Evolutionary conservation across 1,140 invertebrate genomes (phyloP), one percentile per base, ranked within the genome.

Genomic region (Eriocheir sinensis): DNA sequence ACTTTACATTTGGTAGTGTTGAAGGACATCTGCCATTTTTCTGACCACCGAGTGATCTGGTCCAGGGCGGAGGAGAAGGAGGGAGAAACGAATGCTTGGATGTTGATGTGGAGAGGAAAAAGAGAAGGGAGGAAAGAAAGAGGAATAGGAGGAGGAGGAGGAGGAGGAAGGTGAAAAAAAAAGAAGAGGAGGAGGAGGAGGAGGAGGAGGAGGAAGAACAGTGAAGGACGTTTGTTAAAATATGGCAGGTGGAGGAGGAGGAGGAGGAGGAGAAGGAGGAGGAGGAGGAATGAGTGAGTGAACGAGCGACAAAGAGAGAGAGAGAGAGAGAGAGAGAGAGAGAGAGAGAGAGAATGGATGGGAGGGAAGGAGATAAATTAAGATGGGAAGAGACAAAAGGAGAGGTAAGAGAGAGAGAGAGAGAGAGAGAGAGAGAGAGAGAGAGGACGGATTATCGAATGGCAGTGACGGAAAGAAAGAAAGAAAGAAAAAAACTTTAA

Each of bases 341-440:
- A 88, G 85, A 88, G 38, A 41, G 38, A 32, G 38, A 88, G 38
- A 88, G 36, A 88, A 21, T 8, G 15, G 15, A 27, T 27, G 12
- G 21, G 41, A 15, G 85, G 38, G 38, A 27, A 88, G 21, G 41
- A 15, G 41, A 41, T 8, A 27, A 21, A 88, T 32, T 38, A 21
- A 88, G n/a, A 0, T 0, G 38, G 41, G 27, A 27, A 41, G 1
- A 41, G 41, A 41, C 1, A 30, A 41, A 41, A 41, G 38, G 41
- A 30, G 30, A 27, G 38, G 21, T 2, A 41, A 41, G 38, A 17
- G 38, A 88, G 38, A 41, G 85, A 41, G 79, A 81, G 79, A 81
- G 79, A 81, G 27, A 81, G 79, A 81, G 79, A 81, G 79, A 81
- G 79, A 81, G 79, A 81, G 79, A 81, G 79, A 81, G 79, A 81